Evolutionary conservation across 2,888 invertebrate species (phyloP), one percentile per base, ranked within the genome.

Genomic region (Harpalus rubripes): DNA sequence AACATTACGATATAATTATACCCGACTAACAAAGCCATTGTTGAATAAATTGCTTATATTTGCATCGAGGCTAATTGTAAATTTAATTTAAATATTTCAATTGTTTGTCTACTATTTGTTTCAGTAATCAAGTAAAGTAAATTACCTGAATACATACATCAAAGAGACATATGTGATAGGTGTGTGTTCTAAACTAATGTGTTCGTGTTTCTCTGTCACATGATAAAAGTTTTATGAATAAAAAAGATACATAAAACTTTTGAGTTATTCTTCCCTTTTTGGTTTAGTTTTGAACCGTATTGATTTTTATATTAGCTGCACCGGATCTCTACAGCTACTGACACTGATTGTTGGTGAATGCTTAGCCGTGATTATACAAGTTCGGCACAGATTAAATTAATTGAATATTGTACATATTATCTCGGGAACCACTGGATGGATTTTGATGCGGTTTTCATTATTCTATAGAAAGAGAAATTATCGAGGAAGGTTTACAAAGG

Each of bases 201-300:
- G 44, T 52, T 52, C 44, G 8, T 52, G 12, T 52, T 52, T 52
- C 44, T 52, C 8, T 52, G 68, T 41, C 68, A 68, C 15, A 68
- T 39, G 68, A 39, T 68, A 68, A 65, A 65, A 68, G 39, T 68
- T 39, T 68, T 68, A 39, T 32, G 15, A 39, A 39, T 12, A 68
- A 63, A 68, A 32, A 39, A 12, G 39, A 32, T 68, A 39, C 41
- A 32, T n/a, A 15, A 15, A 39, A 12, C 15, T 68, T 68, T 68
- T 39, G 15, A 68, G 32, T 39, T 68, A 7, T n/a, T n/a, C 15
- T 39, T 22, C 26, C 18, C 65, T 68, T 68, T 68, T 8, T 26
- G 4, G 32, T 68, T 68, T 39, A 39, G 44, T 52, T 52, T 52
- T 6, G 12, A 52, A 52, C 8, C 10, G 44, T 52, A 52, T 52